Percentiles rank a stretch among this genome's conserved stretches.
Evolutionary conservation across 2,797 vertebrate species (phyloP).

Genomic region (Protonibea diacanthus): DNA sequence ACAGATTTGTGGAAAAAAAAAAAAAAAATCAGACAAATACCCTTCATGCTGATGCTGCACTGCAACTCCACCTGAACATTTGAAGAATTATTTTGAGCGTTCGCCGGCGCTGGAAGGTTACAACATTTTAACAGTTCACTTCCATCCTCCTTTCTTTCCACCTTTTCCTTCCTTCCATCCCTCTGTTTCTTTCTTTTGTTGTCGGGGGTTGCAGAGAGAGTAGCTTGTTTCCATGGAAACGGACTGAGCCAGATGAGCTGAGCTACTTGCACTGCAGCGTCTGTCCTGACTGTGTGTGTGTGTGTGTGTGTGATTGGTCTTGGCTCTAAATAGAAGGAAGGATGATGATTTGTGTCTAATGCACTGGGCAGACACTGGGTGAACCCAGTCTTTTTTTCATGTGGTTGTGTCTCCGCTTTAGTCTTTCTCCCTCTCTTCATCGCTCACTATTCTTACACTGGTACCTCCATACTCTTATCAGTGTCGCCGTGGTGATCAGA

Average conservation of each 20-base stretch:
- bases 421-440: background rate
- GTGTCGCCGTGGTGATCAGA: slow-evolving; percentile 28
- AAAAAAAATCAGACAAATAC: slow-evolving; percentile 12
- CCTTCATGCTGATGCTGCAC: slow-evolving; percentile 25
- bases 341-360: slow-evolving; percentile 73
- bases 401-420: background rate
- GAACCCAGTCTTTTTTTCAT: background rate
- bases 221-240: slow-evolving; percentile 84
- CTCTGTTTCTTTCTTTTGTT: slow-evolving; percentile 69
- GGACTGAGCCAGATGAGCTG: slow-evolving; percentile 69
- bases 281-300: slow-evolving; percentile 35
- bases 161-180: slow-evolving; percentile 35
- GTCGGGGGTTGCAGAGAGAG: slow-evolving; percentile 62
- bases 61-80: slow-evolving; percentile 20
- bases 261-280: slow-evolving; percentile 63
- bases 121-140: slow-evolving; percentile 2
- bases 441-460: background rate
- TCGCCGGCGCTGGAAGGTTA: background rate
- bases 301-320: slow-evolving; percentile 29
- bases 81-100: background rate
- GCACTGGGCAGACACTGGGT: slow-evolving; percentile 44
- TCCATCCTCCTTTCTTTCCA: slow-evolving; percentile 6
- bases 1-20: slow-evolving; percentile 10
- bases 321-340: slow-evolving; percentile 34
- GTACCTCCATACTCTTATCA: slow-evolving; percentile 32